phyloP scores from a whole-genome alignment of 2,113 vertebrate genomes.

The Mellivora capensis region DNA sequence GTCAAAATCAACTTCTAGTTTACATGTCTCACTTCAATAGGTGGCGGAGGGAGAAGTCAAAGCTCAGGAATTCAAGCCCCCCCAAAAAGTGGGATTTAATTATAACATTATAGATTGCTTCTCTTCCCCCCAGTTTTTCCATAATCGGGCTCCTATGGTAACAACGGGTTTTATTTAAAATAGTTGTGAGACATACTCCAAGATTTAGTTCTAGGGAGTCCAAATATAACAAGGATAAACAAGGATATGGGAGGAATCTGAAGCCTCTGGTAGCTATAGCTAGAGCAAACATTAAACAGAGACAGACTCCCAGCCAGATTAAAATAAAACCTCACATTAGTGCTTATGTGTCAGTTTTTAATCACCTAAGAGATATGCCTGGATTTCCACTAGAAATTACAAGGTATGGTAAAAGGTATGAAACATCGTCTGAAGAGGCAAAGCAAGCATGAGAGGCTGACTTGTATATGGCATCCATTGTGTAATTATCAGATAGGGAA shows the following conservation, averaged over 20 bases:
- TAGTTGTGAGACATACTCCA: background rate
- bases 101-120: background rate
- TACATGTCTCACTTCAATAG: background rate
- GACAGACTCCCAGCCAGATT: background rate
- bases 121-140: background rate
- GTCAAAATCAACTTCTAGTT: background rate
- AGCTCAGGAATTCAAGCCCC: background rate
- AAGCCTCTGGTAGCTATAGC: background rate
- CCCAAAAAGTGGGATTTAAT: background rate
- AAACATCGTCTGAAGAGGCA: background rate
- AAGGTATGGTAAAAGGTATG: background rate
- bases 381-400: background rate
- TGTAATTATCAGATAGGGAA: background rate
- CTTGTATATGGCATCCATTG: background rate
- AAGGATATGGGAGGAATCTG: background rate
- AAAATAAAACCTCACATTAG: background rate
- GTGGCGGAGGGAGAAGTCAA: background rate
- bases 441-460: background rate
- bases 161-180: background rate
- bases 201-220: background rate
- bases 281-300: background rate
- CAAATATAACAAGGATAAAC: background rate
- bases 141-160: background rate
- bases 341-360: background rate
- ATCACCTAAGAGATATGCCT: background rate